Percentiles rank a stretch among this genome's conserved stretches.
phyloP scores from a whole-genome alignment of 2,888 invertebrate genomes.

The Acanthoscelides obtectus region DNA sequence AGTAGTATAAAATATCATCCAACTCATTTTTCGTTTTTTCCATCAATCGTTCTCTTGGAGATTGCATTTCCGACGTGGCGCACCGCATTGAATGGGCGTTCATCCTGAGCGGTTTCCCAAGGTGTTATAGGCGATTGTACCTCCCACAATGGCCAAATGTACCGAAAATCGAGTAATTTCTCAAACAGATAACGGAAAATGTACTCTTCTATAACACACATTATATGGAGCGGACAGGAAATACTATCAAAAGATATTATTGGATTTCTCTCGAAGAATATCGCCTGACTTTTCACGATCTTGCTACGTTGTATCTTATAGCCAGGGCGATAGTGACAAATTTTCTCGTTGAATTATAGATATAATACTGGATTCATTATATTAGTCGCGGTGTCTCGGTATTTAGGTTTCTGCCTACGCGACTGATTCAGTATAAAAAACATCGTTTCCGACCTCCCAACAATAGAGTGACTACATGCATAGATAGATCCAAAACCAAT shows the following conservation, averaged over 20 bases:
- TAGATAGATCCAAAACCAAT: too few species aligned
- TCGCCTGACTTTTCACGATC: neutral
- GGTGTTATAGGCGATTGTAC: neutral
- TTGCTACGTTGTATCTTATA: neutral
- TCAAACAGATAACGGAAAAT: neutral
- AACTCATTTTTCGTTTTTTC: neutral
- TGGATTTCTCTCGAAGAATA: neutral
- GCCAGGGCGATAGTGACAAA: too few species aligned
- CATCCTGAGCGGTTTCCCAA: neutral
- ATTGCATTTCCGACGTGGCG: neutral
- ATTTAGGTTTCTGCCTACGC: too few species aligned
- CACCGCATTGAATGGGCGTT: neutral
- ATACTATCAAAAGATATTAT: neutral
- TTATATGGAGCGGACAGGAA: neutral
- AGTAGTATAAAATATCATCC: neutral
- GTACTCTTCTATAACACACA: neutral
- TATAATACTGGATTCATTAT: too few species aligned
- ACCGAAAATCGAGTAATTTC: neutral
- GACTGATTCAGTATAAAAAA: too few species aligned
- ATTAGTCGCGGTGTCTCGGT: too few species aligned
- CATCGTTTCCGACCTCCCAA: too few species aligned
- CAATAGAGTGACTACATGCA: too few species aligned
- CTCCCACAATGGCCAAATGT: neutral
- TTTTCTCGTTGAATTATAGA: too few species aligned
- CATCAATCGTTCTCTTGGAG: neutral